Evolutionary conservation across 2,113 vertebrate species (phyloP).

Genomic region (Rousettus leschenaultii): DNA sequence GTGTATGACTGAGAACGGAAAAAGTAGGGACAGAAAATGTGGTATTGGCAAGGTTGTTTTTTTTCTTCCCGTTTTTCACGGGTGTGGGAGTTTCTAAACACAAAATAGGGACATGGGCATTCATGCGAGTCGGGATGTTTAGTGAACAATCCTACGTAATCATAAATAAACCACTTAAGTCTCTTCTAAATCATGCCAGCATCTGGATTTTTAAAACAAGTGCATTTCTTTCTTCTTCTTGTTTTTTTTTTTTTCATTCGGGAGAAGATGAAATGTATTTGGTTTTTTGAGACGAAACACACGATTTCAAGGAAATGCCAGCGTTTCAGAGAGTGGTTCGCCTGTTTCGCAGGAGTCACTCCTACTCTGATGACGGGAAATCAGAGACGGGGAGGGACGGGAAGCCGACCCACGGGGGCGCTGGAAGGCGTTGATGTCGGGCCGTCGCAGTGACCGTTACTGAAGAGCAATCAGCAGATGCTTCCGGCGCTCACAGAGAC

Average conservation of each 20-base stretch:
- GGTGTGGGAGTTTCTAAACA: background rate
- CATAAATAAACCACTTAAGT: background rate
- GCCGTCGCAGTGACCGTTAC: background rate
- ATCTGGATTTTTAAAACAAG: background rate
- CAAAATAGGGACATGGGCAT: background rate
- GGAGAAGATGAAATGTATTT: background rate
- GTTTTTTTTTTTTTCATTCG: background rate
- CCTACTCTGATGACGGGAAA: background rate
- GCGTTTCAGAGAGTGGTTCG: background rate
- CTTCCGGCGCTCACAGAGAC: background rate
- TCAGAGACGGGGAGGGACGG: background rate
- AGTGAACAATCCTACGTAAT: background rate
- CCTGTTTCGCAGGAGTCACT: background rate
- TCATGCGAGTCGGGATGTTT: slow-evolving; percentile 21
- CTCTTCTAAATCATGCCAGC: background rate
- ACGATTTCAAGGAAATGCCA: background rate
- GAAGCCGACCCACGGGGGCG: background rate
- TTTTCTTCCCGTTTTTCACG: slow-evolving; percentile 42
- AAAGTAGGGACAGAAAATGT: background rate
- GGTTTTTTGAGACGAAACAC: background rate
- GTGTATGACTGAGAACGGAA: background rate
- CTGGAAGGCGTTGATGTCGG: background rate
- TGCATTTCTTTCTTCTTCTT: background rate
- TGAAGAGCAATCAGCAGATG: background rate
- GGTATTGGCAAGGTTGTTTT: background rate